Percentiles rank a stretch among this genome's conserved stretches.
Evolutionary conservation across 1,140 invertebrate species (phyloP).

Genomic region (Littorina saxatilis): DNA sequence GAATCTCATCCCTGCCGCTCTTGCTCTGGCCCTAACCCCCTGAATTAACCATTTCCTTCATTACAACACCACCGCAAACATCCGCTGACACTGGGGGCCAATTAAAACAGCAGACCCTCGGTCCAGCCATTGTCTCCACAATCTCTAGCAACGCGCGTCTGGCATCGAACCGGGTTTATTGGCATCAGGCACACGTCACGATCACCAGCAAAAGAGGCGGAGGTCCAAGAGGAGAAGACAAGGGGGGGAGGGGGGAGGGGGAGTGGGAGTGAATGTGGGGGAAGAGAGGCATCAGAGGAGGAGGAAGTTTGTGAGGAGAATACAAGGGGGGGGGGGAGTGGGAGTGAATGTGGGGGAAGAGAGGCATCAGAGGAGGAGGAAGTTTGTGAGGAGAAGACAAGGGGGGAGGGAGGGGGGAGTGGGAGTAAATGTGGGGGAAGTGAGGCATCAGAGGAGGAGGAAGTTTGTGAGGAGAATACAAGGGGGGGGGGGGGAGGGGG

Average conservation of each 20-base stretch:
- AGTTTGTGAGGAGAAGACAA: neutral
- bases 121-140: neutral
- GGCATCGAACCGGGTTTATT: conserved; percentile 28
- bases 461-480: neutral
- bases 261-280: neutral
- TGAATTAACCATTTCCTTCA: neutral
- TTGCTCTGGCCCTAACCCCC: neutral
- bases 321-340: neutral
- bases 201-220: neutral
- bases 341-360: neutral
- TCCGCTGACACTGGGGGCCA: neutral
- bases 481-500: neutral
- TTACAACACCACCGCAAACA: conserved; percentile 22
- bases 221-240: neutral
- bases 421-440: neutral
- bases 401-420: neutral
- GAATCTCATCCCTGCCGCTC: neutral
- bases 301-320: neutral
- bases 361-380: no score
- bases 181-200: conserved; percentile 7
- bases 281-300: no score
- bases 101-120: neutral
- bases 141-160: neutral
- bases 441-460: no score
- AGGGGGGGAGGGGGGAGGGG: neutral